A percentile compares a stretch with the other conserved stretches of the same genome.
phyloP scores from a whole-genome alignment of 2,113 vertebrate species.

The Lontra canadensis region DNA sequence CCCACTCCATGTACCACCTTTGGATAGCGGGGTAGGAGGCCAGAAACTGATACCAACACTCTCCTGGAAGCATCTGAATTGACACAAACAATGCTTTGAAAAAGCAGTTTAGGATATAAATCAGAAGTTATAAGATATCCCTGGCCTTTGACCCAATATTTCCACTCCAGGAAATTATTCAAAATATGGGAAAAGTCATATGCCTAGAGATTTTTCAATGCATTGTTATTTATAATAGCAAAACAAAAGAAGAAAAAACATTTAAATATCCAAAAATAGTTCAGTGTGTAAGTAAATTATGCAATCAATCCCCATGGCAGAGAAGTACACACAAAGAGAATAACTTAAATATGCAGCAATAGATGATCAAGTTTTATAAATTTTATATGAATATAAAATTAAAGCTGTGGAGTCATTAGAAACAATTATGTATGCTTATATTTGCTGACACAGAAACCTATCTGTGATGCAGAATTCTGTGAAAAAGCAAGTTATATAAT shows the following conservation, averaged over 20 bases:
- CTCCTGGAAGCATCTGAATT: background rate
- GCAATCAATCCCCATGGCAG: background rate
- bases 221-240: constrained; percentile 44
- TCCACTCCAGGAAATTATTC: constrained; percentile 62
- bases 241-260: constrained; percentile 38
- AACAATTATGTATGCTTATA: background rate
- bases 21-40: background rate
- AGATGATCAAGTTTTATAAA: constrained; percentile 3
- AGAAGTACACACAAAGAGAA: background rate
- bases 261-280: constrained; percentile 47
- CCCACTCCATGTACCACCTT: background rate
- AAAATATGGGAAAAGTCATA: constrained; percentile 50
- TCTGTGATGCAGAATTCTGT: constrained; percentile 4
- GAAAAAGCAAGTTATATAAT: constrained; percentile 34
- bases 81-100: background rate
- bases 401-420: background rate
- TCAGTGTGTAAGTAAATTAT: constrained; percentile 51
- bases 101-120: constrained; percentile 37
- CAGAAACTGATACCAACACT: background rate
- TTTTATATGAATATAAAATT: constrained; percentile 16
- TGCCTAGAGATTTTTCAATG: constrained; percentile 49
- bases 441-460: background rate
- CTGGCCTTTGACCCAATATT: constrained; percentile 41
- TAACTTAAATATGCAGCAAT: background rate
- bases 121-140: constrained; percentile 46